Base-by-base conservation (phyloP, 2,888 invertebrate genomes). In the Serrognathus titanus region DNA sequence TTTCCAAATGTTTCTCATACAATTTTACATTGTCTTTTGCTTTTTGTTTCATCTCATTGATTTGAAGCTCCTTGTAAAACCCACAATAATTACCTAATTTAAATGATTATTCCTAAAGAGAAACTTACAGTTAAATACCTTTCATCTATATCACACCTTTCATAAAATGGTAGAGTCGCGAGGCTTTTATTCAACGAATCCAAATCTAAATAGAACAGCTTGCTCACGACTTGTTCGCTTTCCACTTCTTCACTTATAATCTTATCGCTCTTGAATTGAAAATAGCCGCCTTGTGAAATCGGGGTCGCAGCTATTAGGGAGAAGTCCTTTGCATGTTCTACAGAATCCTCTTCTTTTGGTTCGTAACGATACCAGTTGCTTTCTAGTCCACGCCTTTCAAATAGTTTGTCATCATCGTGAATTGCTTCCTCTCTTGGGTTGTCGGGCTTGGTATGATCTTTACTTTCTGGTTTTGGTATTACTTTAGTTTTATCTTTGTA, bases 221-320 rank as follows among this genome's bases (percentile, higher is more conserved):
- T 51, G 54, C 53, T 59, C n/a, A 61, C 54, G 11, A 52, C 24
- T 12, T 58, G 53, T 37, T 48, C 56, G 36, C 51, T 41, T 48
- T 60, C 59, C 40, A 48, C 16, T 20, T 55, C 55, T 8, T 54
- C 41, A 37, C 50, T 51, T n/a, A 59, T 48, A 51, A 53, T 60
- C 48, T 58, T 62, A 48, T 67, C 65, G 45, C 60, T 58, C 57
- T 68, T 68, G 55, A 68, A 68, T 46, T 67, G 65, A 53, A 68
- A 68, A 54, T 67, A 61, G 36, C 61, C 61, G 13, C 66, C 67
- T 38, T 59, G 55, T 37, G 65, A 64, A 16, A 66, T 56, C n/a
- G 68, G 66, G 1, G 63, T 65, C 48, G 65, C 55, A 47, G 65
- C 61, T 35, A 68, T 43, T 16, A 61, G 11, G 16, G 63, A 52